Percentiles rank a stretch among this genome's conserved stretches.
Conservation (phyloP, 1,140 invertebrate species). For the Trypoxylus dichotomus region DNA sequence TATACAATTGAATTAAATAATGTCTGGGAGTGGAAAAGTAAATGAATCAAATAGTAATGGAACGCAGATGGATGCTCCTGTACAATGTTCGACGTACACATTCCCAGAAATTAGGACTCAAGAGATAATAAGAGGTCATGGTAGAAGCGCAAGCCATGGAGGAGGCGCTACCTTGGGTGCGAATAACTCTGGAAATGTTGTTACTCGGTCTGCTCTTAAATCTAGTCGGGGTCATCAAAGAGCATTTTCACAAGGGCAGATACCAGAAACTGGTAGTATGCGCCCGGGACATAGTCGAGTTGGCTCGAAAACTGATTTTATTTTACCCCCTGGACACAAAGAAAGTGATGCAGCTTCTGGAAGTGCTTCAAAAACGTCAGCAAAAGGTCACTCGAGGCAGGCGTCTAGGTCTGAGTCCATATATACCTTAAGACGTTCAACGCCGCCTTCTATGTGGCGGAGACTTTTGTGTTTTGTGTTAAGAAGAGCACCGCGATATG, state of each 20-base stretch:
- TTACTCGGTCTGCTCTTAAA: conserved; percentile 65
- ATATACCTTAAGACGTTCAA: conserved; percentile 78
- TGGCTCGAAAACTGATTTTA: conserved; percentile 85
- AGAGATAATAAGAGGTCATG: conserved; percentile 59
- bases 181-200: conserved; percentile 51
- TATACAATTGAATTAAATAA: not conserved
- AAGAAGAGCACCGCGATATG: conserved; percentile 53
- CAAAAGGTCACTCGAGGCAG: conserved; percentile 64
- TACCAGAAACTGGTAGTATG: conserved; percentile 55
- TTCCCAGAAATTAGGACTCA: conserved; percentile 41
- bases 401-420: conserved; percentile 81
- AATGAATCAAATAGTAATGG: conserved; percentile 6
- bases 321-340: conserved; percentile 77
- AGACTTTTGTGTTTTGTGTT: conserved; percentile 64
- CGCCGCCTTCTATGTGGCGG: conserved; percentile 69
- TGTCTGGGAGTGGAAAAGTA: conserved; percentile 2
- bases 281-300: conserved; percentile 72
- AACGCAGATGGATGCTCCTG: not conserved
- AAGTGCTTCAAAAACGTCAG: conserved; percentile 56
- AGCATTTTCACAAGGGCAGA: conserved; percentile 84
- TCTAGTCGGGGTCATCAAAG: conserved; percentile 75
- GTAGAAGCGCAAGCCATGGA: conserved; percentile 79
- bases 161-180: conserved; percentile 61
- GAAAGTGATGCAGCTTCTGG: conserved; percentile 58
- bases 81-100: conserved; percentile 49